These are phyloP conservation scores for Lasioglossum pauxillum DNA, from an alignment of 2,888 invertebrate genomes.

Conservation along the genomic window DNA sequence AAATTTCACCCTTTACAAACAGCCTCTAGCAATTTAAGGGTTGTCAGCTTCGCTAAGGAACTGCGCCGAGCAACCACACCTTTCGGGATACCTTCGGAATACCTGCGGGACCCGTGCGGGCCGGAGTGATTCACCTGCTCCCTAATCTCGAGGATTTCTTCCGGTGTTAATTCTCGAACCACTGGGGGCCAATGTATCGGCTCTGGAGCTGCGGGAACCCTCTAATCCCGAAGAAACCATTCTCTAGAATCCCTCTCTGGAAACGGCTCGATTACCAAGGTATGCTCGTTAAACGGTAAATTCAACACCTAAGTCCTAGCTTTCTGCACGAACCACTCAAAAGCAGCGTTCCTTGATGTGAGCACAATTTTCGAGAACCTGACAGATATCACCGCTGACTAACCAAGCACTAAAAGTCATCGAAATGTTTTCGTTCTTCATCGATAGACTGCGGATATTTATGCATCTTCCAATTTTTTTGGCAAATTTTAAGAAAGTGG, in stretches of 20 bases:
- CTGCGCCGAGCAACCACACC: slow-evolving; percentile 39
- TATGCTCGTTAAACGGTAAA: not conserved
- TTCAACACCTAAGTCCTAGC: not conserved
- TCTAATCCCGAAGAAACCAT: not conserved
- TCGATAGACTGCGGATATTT: too few species aligned
- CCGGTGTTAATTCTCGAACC: slow-evolving; percentile 1
- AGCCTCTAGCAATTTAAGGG: slow-evolving; percentile 57
- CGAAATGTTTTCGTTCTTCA: too few species aligned
- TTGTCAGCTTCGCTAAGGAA: slow-evolving; percentile 49
- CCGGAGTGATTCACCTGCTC: slow-evolving; percentile 14
- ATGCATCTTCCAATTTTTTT: too few species aligned
- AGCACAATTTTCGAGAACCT: too few species aligned
- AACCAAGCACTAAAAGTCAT: too few species aligned
- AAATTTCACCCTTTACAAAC: slow-evolving; percentile 38
- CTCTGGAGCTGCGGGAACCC: not conserved
- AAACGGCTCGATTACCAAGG: not conserved
- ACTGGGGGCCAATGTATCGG: not conserved
- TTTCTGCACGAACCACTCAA: too few species aligned
- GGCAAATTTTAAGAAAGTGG: too few species aligned
- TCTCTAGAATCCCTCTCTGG: not conserved
- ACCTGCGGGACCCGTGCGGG: slow-evolving; percentile 46
- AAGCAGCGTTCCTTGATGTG: too few species aligned
- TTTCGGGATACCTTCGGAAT: slow-evolving; percentile 44
- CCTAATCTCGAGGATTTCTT: slow-evolving; percentile 5
- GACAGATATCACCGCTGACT: too few species aligned